A percentile compares a stretch with the other conserved stretches of the same genome.
Conservation (phyloP, 2,888 invertebrate genomes). For the Clitarchus hookeri region DNA sequence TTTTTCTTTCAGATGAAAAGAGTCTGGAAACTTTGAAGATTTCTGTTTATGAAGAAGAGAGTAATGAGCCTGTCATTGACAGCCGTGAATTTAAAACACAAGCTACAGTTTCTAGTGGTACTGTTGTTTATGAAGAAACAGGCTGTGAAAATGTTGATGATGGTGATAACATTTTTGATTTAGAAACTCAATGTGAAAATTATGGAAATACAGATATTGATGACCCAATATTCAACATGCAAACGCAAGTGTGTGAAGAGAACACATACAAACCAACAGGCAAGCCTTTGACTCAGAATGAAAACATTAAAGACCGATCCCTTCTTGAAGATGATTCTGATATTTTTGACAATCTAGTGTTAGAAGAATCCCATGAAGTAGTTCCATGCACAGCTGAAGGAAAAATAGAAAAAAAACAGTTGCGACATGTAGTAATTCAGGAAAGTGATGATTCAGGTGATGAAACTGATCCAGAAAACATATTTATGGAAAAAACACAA, state of each 20-base stretch:
- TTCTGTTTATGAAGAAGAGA: not conserved
- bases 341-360: not conserved
- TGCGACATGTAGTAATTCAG: not conserved
- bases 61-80: not conserved
- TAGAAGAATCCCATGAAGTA: not conserved
- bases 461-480: constrained; percentile 22
- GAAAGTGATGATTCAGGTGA: constrained; percentile 16
- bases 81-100: not conserved
- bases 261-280: not conserved
- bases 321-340: not conserved
- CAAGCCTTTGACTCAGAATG: not conserved
- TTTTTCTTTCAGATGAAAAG: not conserved
- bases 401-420: not conserved
- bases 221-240: not conserved
- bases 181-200: not conserved
- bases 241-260: not conserved
- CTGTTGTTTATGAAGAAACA: not conserved
- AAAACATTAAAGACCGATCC: not conserved
- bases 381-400: not conserved
- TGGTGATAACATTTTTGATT: not conserved
- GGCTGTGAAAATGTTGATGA: not conserved
- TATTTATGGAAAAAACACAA: not conserved
- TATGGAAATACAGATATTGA: not conserved
- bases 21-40: not conserved
- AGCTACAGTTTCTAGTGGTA: not conserved